Conservation (phyloP, 2,888 invertebrate species). For the Acheta domesticus region DNA sequence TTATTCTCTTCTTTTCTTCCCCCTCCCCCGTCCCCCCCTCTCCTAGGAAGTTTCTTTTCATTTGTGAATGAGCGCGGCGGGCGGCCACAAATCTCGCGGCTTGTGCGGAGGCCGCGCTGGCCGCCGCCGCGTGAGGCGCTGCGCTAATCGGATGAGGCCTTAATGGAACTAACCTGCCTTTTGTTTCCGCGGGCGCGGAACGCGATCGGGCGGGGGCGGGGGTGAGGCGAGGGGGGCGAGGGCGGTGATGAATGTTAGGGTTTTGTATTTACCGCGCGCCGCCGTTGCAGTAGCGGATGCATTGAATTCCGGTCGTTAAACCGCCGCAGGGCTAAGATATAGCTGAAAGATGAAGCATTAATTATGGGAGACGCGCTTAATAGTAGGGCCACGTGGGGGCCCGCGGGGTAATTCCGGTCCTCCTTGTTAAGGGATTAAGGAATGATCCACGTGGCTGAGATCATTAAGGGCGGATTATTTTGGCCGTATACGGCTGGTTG, state of each 20-base stretch:
- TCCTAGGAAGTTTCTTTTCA: too few species aligned
- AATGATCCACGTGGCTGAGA: constrained; percentile 4
- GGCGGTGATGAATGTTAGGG: neutral
- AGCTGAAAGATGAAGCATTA: constrained; percentile 1
- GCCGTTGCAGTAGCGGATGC: constrained; percentile 6
- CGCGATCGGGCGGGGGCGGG: neutral
- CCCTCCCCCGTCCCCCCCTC: too few species aligned
- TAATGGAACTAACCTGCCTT: constrained; percentile 18
- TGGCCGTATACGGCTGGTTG: neutral
- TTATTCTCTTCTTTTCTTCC: too few species aligned
- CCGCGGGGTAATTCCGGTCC: neutral
- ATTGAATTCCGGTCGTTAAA: constrained; percentile 18
- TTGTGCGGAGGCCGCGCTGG: neutral
- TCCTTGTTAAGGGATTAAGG: constrained; percentile 6
- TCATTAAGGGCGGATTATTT: constrained; percentile 18
- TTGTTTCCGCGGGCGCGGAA: neutral
- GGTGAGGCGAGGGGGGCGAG: too few species aligned
- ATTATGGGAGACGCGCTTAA: neutral
- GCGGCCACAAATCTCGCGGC: too few species aligned
- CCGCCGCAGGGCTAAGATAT: constrained; percentile 1
- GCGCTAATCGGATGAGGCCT: neutral
- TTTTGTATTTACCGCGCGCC: constrained; percentile 6
- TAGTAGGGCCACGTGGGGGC: neutral
- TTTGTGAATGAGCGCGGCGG: too few species aligned
- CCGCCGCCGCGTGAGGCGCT: neutral